Evolutionary conservation across 2,113 vertebrate species (phyloP).

Genomic region (Cephalopholis sonnerati): DNA sequence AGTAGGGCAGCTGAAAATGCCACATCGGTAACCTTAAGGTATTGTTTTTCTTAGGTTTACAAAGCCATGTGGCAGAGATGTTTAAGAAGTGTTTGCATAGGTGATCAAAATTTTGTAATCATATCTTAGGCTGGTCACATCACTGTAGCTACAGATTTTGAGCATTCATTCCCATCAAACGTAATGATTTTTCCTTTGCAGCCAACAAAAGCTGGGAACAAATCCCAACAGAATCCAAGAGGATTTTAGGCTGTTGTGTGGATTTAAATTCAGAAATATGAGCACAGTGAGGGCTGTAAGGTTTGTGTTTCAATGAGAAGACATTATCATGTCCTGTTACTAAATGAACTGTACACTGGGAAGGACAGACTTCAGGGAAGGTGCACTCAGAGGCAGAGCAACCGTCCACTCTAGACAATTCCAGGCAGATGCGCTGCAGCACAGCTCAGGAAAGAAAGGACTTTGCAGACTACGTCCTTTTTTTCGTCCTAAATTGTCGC

Average conservation of each 20-base stretch:
- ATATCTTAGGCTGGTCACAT: neutral
- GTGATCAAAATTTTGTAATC: neutral
- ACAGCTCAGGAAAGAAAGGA: too few relatives aligned
- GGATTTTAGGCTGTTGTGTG: neutral
- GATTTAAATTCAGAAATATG: neutral
- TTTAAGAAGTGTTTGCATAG: neutral
- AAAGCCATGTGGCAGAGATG: neutral
- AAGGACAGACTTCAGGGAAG: neutral
- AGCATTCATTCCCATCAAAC: neutral
- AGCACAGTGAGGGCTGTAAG: neutral
- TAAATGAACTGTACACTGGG: neutral
- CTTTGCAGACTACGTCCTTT: too few relatives aligned
- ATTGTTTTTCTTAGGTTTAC: slow-evolving; percentile 1
- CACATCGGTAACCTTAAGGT: slow-evolving; percentile 14
- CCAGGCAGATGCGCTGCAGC: too few relatives aligned
- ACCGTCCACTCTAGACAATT: neutral
- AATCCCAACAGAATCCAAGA: neutral
- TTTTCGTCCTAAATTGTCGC: too few relatives aligned
- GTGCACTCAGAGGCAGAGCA: neutral
- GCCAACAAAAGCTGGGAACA: neutral
- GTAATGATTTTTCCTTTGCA: neutral
- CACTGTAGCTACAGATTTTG: neutral
- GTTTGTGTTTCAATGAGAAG: neutral
- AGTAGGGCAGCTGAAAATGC: slow-evolving; percentile 52
- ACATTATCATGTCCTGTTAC: neutral